Evolutionary conservation across 2,888 invertebrate genomes (phyloP), one percentile per base, ranked within the genome.

Genomic region (Diarsia mendica): DNA sequence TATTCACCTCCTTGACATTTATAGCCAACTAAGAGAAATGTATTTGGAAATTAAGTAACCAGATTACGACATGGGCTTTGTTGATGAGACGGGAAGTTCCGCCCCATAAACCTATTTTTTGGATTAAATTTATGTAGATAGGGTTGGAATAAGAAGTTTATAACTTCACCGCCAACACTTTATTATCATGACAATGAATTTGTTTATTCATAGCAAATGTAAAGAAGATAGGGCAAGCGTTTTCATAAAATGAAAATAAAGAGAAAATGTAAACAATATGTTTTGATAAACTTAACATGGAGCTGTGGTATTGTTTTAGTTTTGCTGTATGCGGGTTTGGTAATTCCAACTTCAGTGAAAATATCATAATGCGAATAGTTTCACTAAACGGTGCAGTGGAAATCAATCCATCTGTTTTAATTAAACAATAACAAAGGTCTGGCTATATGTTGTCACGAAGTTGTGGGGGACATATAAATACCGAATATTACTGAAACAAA

Each of bases 31-130:
- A 90, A 93, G 91, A 92, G 91, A 93, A 94, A 94, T 94, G 91
- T 94, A 92, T 95, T 92, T 93, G 91, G 91, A 92, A 95, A 94
- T 95, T 94, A 95, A 94, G 93, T 94, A 93, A 92, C 92, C 91
- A 92, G 91, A 91, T 93, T 94, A 94, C 91, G 91, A 90, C 90
- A 90, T 91, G 87, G 92, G 91, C 92, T 93, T 92, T 93, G 92
- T 93, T 93, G 93, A 94, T 93, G 93, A 91, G 90, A 91, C 88
- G 89, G 92, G 90, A 94, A 93, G 89, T 90, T 91, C 83, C 87
- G 85, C 86, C 81, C 91, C 92, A 93, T 94, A 94, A 94, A 95
- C 91, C 91, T 92, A 93, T 94, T 94, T 94, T 93, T 89, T 73
- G 89, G 89, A 88, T 88, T 88, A 88, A 92, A 94, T 94, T 94